Base-by-base conservation (phyloP, 2,113 vertebrate genomes). In the Phoenicopterus ruber region DNA sequence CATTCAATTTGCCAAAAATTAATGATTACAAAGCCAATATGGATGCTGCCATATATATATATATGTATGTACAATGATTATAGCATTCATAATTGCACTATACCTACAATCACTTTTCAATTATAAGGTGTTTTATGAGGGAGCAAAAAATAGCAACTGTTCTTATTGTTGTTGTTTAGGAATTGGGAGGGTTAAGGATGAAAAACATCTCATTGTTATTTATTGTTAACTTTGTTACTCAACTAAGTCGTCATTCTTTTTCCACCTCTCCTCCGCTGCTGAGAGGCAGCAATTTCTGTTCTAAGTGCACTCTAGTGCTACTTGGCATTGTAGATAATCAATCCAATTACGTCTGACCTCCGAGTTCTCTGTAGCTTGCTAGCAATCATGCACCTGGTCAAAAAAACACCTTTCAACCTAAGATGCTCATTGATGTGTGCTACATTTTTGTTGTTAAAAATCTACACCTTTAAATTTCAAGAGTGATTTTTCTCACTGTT, bases 81-180 rank as follows among this genome's bases (percentile, higher is more conserved):
- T 98, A 99, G 98, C 98, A 98, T 99, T 98, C 95, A 97, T 97
- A 99, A 99, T 98, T 99, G 98, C 98, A 99, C 98, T 99, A 99
- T 97, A 98, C 98, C 98, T 98, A 98, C 88, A 98, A 96, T 93
- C 96, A 94, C 94, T 97, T 97, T 99, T 98, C 97, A 98, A 98
- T 99, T 98, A 98, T 98, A 99, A 89, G 97, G 97, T 98, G 96
- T 98, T 98, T 98, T 97, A 97, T 96, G 85, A 97, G 97, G 96
- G 97, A 98, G 73, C 80, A 88, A 96, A 97, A 96, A 91, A 93
- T 62, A 94, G 74, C 92, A 94, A 88, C 72, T 97, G 80, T 86
- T 93, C 62, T 71, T 83, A 47, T 46, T 89, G 94, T 71, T 92
- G 90, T 96, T 87, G 54, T 89, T 81, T 88, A 95, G 84, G 95